phyloP scores from a whole-genome alignment of 2,888 invertebrate genomes.

The Drosophila pegasa region DNA sequence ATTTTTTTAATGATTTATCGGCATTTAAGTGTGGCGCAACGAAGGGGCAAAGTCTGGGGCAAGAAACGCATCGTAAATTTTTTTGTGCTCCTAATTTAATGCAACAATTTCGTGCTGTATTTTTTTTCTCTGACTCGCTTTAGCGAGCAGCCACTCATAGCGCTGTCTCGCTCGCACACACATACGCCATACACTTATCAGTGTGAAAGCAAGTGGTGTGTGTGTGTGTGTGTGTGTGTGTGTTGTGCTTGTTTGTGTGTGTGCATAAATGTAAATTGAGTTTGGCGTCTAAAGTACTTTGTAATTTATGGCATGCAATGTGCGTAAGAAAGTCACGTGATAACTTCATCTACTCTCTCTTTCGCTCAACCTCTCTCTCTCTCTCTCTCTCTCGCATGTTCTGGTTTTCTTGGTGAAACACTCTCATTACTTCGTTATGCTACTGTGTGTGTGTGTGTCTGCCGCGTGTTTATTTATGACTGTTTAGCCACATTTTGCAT shows the following conservation, averaged over 20 bases:
- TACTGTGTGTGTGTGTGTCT: constrained; percentile 23
- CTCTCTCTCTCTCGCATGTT: background rate
- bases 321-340: constrained; percentile 79
- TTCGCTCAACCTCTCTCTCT: background rate
- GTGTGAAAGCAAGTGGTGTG: constrained; percentile 36
- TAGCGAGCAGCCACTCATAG: constrained; percentile 12
- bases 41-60: constrained; percentile 21
- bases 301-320: constrained; percentile 79
- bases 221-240: constrained; percentile 23
- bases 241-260: constrained; percentile 21
- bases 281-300: constrained; percentile 77
- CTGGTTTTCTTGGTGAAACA: constrained; percentile 20
- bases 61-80: constrained; percentile 70
- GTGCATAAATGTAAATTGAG: constrained; percentile 68
- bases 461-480: constrained; percentile 67
- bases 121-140: constrained; percentile 47
- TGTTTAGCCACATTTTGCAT: constrained; percentile 74
- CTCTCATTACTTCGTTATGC: constrained; percentile 59
- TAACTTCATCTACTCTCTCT: constrained; percentile 63
- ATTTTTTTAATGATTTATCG: constrained; percentile 77
- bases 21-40: constrained; percentile 65
- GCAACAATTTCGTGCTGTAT: constrained; percentile 53
- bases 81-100: constrained; percentile 74
- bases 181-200: constrained; percentile 53
- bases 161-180: constrained; percentile 23